These are phyloP conservation scores for Protodeltote pygarga DNA, from an alignment of 2,888 invertebrate genomes.

Conservation along the genomic window DNA sequence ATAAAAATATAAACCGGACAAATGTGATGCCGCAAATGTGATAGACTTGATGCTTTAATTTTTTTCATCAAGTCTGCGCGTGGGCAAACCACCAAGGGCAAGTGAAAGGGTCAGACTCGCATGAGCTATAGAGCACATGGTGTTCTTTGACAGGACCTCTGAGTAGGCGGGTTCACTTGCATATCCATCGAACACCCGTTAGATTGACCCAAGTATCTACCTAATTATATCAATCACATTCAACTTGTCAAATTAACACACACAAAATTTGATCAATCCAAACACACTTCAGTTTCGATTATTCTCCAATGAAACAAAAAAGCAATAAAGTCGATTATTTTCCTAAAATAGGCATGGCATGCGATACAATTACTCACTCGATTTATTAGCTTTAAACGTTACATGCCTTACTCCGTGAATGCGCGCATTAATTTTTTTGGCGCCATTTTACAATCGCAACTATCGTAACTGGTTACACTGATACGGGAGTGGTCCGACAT, in stretches of 20 bases:
- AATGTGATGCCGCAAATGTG: too few species aligned
- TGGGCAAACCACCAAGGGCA: too few species aligned
- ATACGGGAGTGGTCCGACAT: slow-evolving; percentile 26
- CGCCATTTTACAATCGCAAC: slow-evolving; percentile 28
- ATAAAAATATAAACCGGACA: too few species aligned
- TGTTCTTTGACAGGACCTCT: too few species aligned
- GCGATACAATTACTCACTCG: slow-evolving; percentile 46
- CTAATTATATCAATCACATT: slow-evolving; percentile 24
- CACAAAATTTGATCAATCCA: slow-evolving; percentile 18
- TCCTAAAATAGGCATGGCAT: slow-evolving; percentile 40
- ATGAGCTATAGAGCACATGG: too few species aligned
- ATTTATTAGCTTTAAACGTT: slow-evolving; percentile 41
- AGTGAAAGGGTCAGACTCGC: too few species aligned
- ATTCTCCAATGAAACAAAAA: slow-evolving; percentile 37
- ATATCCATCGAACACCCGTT: too few species aligned
- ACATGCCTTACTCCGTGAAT: slow-evolving; percentile 29
- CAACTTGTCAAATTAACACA: slow-evolving; percentile 18
- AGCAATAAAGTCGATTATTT: slow-evolving; percentile 38
- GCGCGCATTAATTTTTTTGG: slow-evolving; percentile 34
- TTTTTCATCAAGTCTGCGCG: too few species aligned
- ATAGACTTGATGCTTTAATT: too few species aligned
- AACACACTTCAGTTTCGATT: slow-evolving; percentile 27
- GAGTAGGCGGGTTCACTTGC: too few species aligned
- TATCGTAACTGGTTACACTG: slow-evolving; percentile 12
- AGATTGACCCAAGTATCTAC: too few species aligned